Base-by-base conservation (phyloP, 2,797 vertebrate species). In the Chelon auratus region DNA sequence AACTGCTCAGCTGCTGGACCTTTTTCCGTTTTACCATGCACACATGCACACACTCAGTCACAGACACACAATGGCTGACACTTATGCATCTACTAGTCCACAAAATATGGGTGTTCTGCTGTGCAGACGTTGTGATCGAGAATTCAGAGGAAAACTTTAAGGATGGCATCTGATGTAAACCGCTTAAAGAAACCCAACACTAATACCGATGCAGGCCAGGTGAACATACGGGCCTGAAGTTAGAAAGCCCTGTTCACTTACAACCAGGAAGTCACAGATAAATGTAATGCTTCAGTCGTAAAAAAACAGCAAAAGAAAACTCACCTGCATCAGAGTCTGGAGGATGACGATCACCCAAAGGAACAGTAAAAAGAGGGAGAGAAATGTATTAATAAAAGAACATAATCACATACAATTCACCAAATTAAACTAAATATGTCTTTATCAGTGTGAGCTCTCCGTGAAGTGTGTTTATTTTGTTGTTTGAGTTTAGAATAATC, bases 321-420 rank as follows among this genome's bases (percentile, higher is more conserved):
- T 96, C 87, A 98, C 97, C 96, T 99, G 96, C 92, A 99, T 93
- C 50, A 99, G 92, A 4, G 97, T 98, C 97, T 99, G 94, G 53
- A 72, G 6, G 42, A 78, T 39, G 0, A 13, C 5, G 30, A 51
- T 17, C 58, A 57, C 11, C 5, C 6, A n/a, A 20, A 33, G 33
- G 39, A 2, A 42, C 40, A 48, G 18, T 37, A 26, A 64, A 75
- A 42, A 67, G 15, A 55, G 14, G 43, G 24, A 33, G 22, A 83
- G 55, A 78, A 48, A 68, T 42, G 8, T 4, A 24, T 83, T 62
- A 84, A 30, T 40, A 50, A 22, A 74, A 54, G 12, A 60, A 60
- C 4, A 57, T 0, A n/a, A 9, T 2, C 7, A 1, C 5, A 13
- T 65, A 13, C 8, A 43, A 40, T 39, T 37, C 9, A 48, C 4